Percentiles rank a stretch among this genome's conserved stretches.
These are phyloP conservation scores for Psittacula cyanocephala DNA, from an alignment of 2,113 vertebrate species.

Conservation along the genomic window DNA sequence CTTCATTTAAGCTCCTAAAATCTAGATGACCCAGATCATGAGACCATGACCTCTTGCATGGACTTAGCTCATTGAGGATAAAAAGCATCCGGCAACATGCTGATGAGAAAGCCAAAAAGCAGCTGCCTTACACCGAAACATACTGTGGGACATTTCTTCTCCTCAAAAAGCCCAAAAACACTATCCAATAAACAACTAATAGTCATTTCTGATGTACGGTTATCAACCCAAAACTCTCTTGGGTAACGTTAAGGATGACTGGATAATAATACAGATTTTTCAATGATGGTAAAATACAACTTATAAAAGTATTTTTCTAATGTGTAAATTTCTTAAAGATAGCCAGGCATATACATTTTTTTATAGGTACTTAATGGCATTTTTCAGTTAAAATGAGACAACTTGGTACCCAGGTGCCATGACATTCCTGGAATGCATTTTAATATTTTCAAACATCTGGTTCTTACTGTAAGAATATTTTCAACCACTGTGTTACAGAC, in stretches of 20 bases:
- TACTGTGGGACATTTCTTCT: not conserved
- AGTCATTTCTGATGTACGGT: not conserved
- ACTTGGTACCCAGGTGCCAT: not conserved
- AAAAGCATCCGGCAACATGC: not conserved
- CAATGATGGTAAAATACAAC: not conserved
- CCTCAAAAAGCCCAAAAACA: not conserved
- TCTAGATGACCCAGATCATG: not conserved
- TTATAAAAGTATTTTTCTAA: not conserved
- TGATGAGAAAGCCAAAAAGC: not conserved
- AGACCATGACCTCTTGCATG: not conserved
- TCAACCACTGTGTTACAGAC: not conserved
- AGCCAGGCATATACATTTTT: not conserved
- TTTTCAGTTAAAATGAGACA: not conserved
- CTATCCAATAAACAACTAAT: not conserved
- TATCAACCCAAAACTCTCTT: not conserved
- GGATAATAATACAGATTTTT: not conserved
- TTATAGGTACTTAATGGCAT: not conserved
- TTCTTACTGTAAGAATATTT: not conserved
- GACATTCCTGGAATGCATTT: not conserved
- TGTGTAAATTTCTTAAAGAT: accelerated
- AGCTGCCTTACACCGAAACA: not conserved
- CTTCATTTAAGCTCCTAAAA: not conserved
- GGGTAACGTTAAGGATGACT: not conserved
- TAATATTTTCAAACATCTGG: not conserved
- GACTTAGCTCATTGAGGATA: too few relatives aligned